Conservation (phyloP, 2,888 invertebrate genomes). For the Leptopilina drosophilae region DNA sequence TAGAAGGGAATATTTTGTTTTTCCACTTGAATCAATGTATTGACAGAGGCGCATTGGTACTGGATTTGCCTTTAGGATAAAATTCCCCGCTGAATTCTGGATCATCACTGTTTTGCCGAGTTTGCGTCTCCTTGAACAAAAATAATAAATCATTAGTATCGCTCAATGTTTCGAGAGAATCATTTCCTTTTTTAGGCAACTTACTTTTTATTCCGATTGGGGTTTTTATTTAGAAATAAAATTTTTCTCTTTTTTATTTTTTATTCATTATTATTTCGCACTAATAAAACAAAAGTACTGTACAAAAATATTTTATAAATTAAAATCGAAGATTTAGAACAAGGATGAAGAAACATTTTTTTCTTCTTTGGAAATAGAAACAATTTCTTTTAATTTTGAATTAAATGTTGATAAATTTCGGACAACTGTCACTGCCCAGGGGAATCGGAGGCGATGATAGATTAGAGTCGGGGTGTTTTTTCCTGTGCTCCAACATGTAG, state of each 20-base stretch:
- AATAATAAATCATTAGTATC: constrained; percentile 45
- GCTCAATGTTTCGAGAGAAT: constrained; percentile 39
- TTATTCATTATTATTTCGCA: neutral
- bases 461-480: constrained; percentile 62
- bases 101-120: constrained; percentile 45
- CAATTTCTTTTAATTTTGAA: neutral
- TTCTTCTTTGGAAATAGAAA: too few relatives aligned
- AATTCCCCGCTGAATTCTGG: constrained; percentile 52
- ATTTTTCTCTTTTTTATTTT: neutral
- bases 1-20: constrained; percentile 41
- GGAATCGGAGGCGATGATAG: constrained; percentile 60
- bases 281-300: constrained; percentile 30
- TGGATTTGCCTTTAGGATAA: constrained; percentile 53
- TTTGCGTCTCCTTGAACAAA: constrained; percentile 64
- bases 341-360: too few relatives aligned
- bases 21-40: constrained; percentile 31
- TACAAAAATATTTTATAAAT: neutral
- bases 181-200: constrained; percentile 45
- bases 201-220: constrained; percentile 47
- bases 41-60: constrained; percentile 57
- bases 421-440: constrained; percentile 40
- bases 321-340: too few relatives aligned
- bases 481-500: constrained; percentile 63
- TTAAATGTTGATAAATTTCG: neutral
- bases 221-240: constrained; percentile 1